phyloP scores from a whole-genome alignment of 2,113 vertebrate species.

The Cheirogaleus medius region DNA sequence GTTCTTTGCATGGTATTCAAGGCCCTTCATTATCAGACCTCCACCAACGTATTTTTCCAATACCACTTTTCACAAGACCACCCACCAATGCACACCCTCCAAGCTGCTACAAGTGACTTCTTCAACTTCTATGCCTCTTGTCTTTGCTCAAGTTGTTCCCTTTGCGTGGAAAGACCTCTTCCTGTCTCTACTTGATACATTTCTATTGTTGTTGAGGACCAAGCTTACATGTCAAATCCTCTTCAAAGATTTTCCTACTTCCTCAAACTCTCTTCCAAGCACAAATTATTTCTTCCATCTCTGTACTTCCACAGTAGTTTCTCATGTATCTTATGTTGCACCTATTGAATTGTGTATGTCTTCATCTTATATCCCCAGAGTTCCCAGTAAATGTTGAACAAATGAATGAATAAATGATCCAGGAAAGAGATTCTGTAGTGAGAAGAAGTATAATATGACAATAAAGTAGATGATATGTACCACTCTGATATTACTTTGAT shows the following conservation, averaged over 20 bases:
- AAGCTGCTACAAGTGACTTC: neutral
- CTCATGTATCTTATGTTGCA: neutral
- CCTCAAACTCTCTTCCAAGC: neutral
- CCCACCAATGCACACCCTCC: neutral
- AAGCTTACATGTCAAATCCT: constrained; percentile 5
- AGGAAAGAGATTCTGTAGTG: neutral
- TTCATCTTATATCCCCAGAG: neutral
- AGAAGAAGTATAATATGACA: neutral
- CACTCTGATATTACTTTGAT: neutral
- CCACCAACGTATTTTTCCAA: neutral
- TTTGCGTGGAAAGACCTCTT: neutral
- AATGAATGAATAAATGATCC: neutral
- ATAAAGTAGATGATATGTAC: neutral
- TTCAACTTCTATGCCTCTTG: neutral
- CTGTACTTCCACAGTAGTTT: neutral
- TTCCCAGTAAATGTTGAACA: neutral
- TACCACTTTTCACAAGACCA: neutral
- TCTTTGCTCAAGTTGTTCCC: neutral
- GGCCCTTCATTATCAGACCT: neutral
- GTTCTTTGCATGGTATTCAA: neutral
- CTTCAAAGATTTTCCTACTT: neutral
- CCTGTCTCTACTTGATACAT: neutral
- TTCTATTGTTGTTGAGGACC: neutral
- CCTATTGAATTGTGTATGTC: neutral
- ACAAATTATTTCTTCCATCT: neutral